phyloP scores from a whole-genome alignment of 2,113 vertebrate genomes.

The Siphamia tubifer region DNA sequence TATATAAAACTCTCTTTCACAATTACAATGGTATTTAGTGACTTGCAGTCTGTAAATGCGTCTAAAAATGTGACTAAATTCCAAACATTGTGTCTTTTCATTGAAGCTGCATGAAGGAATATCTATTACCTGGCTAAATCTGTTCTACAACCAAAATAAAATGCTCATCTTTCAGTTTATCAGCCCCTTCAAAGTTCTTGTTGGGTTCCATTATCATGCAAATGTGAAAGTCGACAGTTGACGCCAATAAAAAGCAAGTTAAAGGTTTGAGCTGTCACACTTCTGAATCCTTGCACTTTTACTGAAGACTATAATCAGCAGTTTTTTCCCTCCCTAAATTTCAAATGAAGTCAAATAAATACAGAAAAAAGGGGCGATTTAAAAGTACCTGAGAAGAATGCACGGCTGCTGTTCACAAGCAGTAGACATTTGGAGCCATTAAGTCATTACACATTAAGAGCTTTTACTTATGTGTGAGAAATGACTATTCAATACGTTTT shows the following conservation, averaged over 20 bases:
- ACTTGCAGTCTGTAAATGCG: too few relatives aligned
- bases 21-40: too few relatives aligned
- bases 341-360: slow-evolving; percentile 2
- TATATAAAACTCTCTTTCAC: too few relatives aligned
- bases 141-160: not conserved
- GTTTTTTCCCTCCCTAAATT: not conserved
- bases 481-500: not conserved
- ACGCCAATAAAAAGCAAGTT: not conserved
- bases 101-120: not conserved
- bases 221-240: not conserved
- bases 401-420: not conserved
- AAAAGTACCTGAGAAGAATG: not conserved
- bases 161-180: not conserved
- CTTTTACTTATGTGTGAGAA: slow-evolving; percentile 18
- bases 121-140: not conserved
- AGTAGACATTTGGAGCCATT: slow-evolving; percentile 9
- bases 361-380: not conserved
- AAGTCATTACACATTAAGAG: slow-evolving; percentile 10
- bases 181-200: not conserved
- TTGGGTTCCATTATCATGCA: not conserved
- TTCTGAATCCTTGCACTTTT: not conserved
- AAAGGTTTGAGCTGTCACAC: not conserved
- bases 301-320: not conserved
- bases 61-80: too few relatives aligned
- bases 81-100: too few relatives aligned